Base-by-base conservation (phyloP, 2,113 vertebrate species). In the Phocoena phocoena region DNA sequence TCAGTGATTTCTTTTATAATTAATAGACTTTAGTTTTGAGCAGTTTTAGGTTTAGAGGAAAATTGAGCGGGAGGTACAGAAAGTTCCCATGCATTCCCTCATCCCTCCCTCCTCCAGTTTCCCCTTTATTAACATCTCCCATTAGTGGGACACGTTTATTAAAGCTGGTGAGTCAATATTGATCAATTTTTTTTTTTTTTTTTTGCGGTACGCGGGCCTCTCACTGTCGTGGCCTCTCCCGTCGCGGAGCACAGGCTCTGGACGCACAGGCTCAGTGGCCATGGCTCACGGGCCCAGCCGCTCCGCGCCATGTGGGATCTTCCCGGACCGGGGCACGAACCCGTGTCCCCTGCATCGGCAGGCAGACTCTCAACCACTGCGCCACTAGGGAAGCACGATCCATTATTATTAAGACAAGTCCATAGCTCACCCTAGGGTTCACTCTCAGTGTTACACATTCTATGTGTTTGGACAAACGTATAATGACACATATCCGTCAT, bases 61-160 rank as follows among this genome's bases (percentile, higher is more conserved):
- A 85, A n/a, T 10, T 25, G 44, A 26, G 31, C 8, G 0, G 44
- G 23, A n/a, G 25, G 31, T 68, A 25, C 21, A 17, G 81, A 65
- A 41, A n/a, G 41, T 50, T n/a, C 82, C 31, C 41, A 1, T 8
- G 3, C 3, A 6, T 17, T 62, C 26, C 62, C 58, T 28, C 28
- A 3, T 17, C 31, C 62, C 28, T 12, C 9, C 62, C 21, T 0
- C 20, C 20, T 18, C 31, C 63, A 3, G 81, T 2, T 47, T n/a
- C 31, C 82, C 82, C 20, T 1, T 50, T 3, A 15, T 15, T 10
- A 25, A 50, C 44, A 1, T 50, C 44, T 17, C 6, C 20, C 31
- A 2, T 11, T 3, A 1, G 31, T n/a, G 62, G 15, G 21, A 31
- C 8, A 9, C 7, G 3, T n/a, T n/a, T 25, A 44, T 38, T 1